Percentiles rank a stretch among this genome's conserved stretches.
Evolutionary conservation across 2,113 vertebrate genomes (phyloP).

Genomic region (Petrocephalus microphthalmus): DNA sequence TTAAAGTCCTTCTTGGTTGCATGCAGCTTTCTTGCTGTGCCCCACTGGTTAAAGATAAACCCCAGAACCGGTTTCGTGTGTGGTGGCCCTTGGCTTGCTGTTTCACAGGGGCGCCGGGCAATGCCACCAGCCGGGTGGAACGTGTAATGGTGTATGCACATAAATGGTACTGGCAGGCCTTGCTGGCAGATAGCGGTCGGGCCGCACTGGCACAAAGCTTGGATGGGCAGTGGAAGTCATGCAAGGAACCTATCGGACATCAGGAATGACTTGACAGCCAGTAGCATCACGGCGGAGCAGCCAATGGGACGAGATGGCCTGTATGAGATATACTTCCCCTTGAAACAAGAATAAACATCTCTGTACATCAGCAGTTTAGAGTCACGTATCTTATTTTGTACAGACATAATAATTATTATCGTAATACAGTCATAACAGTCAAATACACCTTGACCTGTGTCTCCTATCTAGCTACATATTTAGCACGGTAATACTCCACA

Average conservation of each 20-base stretch:
- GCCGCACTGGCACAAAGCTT: conserved; percentile 4
- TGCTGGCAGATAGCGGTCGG: neutral
- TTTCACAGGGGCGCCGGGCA: conserved; percentile 20
- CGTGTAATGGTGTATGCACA: conserved; percentile 13
- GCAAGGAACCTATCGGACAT: neutral
- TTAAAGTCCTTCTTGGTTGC: conserved; percentile 6
- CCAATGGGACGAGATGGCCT: neutral
- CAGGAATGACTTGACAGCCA: neutral
- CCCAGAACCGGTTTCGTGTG: neutral
- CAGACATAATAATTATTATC: neutral
- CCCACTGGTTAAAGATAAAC: conserved; percentile 41
- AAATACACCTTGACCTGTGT: neutral
- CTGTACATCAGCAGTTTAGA: neutral
- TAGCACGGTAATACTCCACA: neutral
- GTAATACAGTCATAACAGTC: neutral
- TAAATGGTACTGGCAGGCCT: neutral
- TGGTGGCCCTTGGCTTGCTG: neutral
- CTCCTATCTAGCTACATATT: neutral
- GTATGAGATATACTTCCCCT: neutral
- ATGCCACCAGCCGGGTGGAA: neutral
- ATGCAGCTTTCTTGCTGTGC: conserved; percentile 1
- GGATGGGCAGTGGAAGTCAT: neutral
- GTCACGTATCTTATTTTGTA: neutral
- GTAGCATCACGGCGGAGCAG: neutral
- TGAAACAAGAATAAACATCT: neutral